Evolutionary conservation across 2,113 vertebrate genomes (phyloP).

Genomic region (Marcusenius ussheri): DNA sequence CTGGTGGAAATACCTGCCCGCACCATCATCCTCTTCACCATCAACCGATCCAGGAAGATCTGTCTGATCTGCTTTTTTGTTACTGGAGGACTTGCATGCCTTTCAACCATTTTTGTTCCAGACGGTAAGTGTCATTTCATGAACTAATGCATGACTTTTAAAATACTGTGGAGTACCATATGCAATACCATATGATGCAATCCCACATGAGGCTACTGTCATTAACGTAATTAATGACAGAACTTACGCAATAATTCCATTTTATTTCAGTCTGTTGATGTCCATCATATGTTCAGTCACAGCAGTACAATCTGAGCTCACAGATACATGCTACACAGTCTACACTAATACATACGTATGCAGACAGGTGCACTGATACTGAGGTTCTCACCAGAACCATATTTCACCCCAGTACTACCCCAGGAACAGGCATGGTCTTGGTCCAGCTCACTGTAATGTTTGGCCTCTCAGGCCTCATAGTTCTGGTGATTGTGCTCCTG

Average conservation of each 20-base stretch:
- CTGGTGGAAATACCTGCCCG: constrained; percentile 65
- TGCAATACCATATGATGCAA: neutral
- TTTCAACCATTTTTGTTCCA: constrained; percentile 52
- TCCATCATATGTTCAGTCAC: neutral
- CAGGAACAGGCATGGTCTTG: neutral
- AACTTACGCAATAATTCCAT: neutral
- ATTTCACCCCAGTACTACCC: neutral
- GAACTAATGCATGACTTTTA: neutral
- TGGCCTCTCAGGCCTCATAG: neutral
- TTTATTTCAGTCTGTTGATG: neutral
- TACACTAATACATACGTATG: neutral
- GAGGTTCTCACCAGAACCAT: neutral
- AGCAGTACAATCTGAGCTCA: neutral
- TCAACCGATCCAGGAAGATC: constrained; percentile 49
- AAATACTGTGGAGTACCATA: neutral
- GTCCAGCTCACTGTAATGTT: neutral
- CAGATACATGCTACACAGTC: neutral
- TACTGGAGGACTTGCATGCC: constrained; percentile 51
- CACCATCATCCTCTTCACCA: constrained; percentile 52
- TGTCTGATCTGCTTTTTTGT: constrained; percentile 51
- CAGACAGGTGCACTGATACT: neutral
- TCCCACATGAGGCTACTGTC: neutral
- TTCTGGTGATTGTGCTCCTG: neutral
- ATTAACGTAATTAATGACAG: neutral
- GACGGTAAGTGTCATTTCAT: constrained; percentile 26